Percentiles rank a stretch among this genome's conserved stretches.
These are phyloP conservation scores for Tupaia tana DNA, from an alignment of 2,113 vertebrate genomes.

Conservation along the genomic window DNA sequence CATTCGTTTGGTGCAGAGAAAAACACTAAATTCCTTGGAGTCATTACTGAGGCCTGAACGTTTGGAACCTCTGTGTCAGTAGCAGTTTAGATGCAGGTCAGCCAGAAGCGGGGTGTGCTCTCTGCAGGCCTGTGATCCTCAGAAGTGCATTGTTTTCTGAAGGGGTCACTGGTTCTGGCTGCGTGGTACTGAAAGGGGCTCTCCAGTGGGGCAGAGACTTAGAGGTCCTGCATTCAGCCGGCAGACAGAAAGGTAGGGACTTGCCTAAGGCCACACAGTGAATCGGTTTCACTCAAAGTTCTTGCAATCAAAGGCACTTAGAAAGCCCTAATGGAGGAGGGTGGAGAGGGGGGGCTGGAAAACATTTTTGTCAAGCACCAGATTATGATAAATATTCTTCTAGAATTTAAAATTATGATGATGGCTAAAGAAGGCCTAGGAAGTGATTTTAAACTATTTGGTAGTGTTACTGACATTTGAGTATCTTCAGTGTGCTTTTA, in stretches of 20 bases:
- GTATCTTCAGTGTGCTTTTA: slow-evolving; percentile 4
- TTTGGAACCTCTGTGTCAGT: not conserved
- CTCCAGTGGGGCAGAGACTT: not conserved
- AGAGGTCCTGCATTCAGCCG: not conserved
- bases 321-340: not conserved
- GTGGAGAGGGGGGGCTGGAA: not conserved
- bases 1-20: not conserved
- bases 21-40: slow-evolving; percentile 40
- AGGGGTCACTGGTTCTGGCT: not conserved
- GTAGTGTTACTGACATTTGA: not conserved
- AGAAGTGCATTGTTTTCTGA: not conserved
- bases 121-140: not conserved
- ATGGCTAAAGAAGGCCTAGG: not conserved
- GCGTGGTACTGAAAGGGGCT: not conserved
- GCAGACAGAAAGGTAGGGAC: not conserved
- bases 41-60: not conserved
- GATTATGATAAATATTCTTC: not conserved
- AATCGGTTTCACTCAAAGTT: not conserved
- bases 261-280: not conserved
- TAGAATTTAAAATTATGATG: not conserved
- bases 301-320: not conserved
- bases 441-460: not conserved
- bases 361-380: not conserved
- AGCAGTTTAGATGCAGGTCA: not conserved
- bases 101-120: not conserved